phyloP scores from a whole-genome alignment of 1,140 invertebrate genomes.

The Fopius arisanus region DNA sequence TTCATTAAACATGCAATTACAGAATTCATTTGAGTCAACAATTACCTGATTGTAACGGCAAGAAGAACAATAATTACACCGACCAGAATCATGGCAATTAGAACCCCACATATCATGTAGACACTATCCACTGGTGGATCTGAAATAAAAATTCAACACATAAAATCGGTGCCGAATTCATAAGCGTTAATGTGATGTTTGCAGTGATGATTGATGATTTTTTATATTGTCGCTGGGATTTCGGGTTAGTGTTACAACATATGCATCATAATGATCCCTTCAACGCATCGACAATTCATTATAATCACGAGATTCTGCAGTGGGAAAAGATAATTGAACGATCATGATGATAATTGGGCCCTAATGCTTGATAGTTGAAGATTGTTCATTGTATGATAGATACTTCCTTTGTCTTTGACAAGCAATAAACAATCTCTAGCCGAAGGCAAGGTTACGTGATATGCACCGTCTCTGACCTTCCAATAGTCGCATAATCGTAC shows the following conservation, averaged over 20 bases:
- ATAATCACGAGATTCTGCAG: too few species aligned
- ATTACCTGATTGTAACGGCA: slow-evolving; percentile 80
- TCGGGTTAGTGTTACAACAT: background rate
- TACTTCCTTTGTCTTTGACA: background rate
- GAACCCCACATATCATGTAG: slow-evolving; percentile 81
- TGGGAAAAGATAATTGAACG: background rate
- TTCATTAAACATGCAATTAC: background rate
- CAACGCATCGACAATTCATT: too few species aligned
- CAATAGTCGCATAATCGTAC: slow-evolving; percentile 3
- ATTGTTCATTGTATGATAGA: background rate
- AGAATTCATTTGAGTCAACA: slow-evolving; percentile 60
- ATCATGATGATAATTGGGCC: background rate
- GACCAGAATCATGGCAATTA: slow-evolving; percentile 80
- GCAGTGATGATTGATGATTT: too few species aligned
- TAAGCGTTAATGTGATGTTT: background rate
- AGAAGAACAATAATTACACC: slow-evolving; percentile 79
- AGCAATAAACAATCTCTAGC: background rate
- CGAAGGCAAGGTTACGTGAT: slow-evolving; percentile 20
- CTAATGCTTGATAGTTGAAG: background rate
- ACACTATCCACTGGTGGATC: slow-evolving; percentile 79
- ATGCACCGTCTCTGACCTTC: slow-evolving; percentile 18
- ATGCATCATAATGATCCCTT: background rate
- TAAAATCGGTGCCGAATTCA: background rate
- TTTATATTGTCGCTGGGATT: too few species aligned
- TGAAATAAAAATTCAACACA: slow-evolving; percentile 61